Evolutionary conservation across 2,888 invertebrate species (phyloP), one percentile per base, ranked within the genome.

Genomic region (Ectemnius cavifrons): DNA sequence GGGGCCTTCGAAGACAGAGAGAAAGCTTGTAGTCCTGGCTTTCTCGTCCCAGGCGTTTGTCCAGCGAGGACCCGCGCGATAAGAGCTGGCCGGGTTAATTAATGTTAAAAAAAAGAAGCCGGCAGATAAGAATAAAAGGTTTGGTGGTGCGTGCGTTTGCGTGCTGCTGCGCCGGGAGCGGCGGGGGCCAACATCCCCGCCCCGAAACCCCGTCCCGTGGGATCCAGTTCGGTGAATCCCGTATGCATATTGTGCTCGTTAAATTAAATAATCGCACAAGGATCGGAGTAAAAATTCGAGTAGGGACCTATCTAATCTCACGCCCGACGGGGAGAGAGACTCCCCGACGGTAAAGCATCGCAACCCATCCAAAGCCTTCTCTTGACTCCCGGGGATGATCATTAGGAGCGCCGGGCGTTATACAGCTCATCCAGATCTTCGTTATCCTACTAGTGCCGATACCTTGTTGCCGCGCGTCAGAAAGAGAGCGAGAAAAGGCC

Each of bases 61-160:
- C 79, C 79, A 75, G 82, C 70, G 72, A 75, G 83, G 63, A 0
- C 2, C 68, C 66, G 73, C 59, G 73, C 83, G 89, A 88, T 89
- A 89, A 88, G 85, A 78, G 71, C 45, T 64, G 82, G 73, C 75
- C 76, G 81, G 86, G 88, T 89, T 89, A 89, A 89, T 90, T 90
- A 89, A 89, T 88, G 89, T 86, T 78, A 78, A 84, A 86, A 83
- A 75, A 68, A 86, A 83, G 73, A 68, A 82, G 72, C 63, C 46
- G 65, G 37, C 37, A 79, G 73, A 75, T 67, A 81, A 70, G 70
- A 65, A 77, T 65, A 64, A 67, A 69, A 67, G 75, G 63, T 63
- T 61, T 59, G 37, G 46, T 56, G 71, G 67, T 63, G 75, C 73
- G 77, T 75, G 78, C 68, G 79, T 73, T 69, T 72, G 73, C 63